Evolutionary conservation across 2,888 invertebrate genomes (phyloP).

Genomic region (Melangyna quadrimaculata): DNA sequence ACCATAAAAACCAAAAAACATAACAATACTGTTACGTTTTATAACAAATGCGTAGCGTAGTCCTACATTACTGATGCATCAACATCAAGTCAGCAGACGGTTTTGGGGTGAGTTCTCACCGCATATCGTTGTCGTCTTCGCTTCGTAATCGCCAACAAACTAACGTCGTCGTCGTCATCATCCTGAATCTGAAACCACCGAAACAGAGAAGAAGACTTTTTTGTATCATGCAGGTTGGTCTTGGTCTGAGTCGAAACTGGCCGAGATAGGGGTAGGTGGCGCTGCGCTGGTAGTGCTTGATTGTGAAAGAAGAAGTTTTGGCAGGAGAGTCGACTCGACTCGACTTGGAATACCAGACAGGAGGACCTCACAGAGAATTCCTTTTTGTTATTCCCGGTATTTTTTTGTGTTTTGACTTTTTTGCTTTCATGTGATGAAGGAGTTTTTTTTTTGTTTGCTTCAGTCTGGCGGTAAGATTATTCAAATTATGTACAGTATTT

Average conservation of each 20-base stretch:
- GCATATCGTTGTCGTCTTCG: constrained; percentile 20
- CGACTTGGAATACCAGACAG: constrained; percentile 66
- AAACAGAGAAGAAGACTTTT: constrained; percentile 22
- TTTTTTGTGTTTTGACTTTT: constrained; percentile 29
- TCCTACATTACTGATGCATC: constrained; percentile 70
- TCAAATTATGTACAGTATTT: constrained; percentile 2
- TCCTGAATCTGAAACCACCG: constrained; percentile 10
- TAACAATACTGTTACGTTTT: constrained; percentile 68
- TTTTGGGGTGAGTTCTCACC: constrained; percentile 50
- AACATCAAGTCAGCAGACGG: constrained; percentile 70
- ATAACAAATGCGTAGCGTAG: constrained; percentile 71
- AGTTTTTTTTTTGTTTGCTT: not conserved
- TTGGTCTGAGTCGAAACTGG: not conserved
- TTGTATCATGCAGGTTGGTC: constrained; percentile 42
- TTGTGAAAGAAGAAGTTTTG: constrained; percentile 52
- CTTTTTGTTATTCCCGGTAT: constrained; percentile 32
- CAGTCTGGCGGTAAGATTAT: constrained; percentile 29
- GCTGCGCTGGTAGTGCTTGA: constrained; percentile 3
- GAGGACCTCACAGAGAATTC: constrained; percentile 59
- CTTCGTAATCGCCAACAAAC: constrained; percentile 16
- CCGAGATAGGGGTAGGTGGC: constrained; percentile 18
- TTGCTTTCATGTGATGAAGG: constrained; percentile 9
- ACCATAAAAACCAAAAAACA: constrained; percentile 13
- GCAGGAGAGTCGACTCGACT: constrained; percentile 63
- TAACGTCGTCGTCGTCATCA: constrained; percentile 5